Base-by-base conservation (phyloP, 2,113 vertebrate species). In the Mobula hypostoma region DNA sequence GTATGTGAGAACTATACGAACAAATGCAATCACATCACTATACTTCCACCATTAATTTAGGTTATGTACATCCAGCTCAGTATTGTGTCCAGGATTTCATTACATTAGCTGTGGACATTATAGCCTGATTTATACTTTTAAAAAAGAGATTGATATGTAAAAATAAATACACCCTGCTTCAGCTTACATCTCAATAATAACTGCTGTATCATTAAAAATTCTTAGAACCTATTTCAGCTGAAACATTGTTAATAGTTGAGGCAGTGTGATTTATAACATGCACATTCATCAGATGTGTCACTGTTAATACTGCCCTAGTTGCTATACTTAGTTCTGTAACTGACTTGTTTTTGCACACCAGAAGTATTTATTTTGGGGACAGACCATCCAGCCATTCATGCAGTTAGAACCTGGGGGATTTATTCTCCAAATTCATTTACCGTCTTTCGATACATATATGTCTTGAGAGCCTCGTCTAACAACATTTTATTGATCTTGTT, bases 41-140 rank as follows among this genome's bases (percentile, higher is more conserved):
- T 70, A 48, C 70, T 93, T 40, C 21, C 40, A 93, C 72, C 91
- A 93, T 93, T 93, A 76, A 93, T 93, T 74, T 70, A 93, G 19
- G 70, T n/a, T 40, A n/a, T 72, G 90, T 36, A 48, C 29, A 92
- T 72, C 68, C 74, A 15, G 27, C 21, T 61, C 90, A 27, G 40
- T 48, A 14, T 9, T 9, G 40, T 74, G 40, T 90, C 63, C 61
- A 90, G 40, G 90, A 74, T 74, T 93, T 48, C 70, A 93, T 56
- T 93, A 56, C 36, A 93, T 74, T 74, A 74, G 40, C 91, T 93
- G 24, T 56, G 48, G 40, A 21, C 48, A 11, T 74, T 48, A 74
- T 74, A 19, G 40, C 56, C 70, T 56, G 48, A 17, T n/a, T 66
- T 88, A 88, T 88, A 58, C 85, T 90, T 17, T 90, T 90, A 29